A percentile compares a stretch with the other conserved stretches of the same genome.
These are phyloP conservation scores for Plusia festucae DNA, from an alignment of 2,888 invertebrate species.

Conservation along the genomic window DNA sequence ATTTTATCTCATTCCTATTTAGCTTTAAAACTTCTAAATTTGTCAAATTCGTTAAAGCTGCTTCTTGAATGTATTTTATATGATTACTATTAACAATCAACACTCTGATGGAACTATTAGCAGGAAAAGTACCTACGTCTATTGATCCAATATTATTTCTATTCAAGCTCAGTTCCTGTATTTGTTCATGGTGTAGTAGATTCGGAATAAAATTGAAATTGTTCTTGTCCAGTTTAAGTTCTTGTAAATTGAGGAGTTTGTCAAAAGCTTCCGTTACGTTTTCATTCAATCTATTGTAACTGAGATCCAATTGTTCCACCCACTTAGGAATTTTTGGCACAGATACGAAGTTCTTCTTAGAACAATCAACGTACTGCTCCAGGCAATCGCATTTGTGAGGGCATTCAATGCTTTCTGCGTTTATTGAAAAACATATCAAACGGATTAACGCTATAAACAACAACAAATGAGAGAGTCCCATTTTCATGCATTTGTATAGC, in stretches of 20 bases:
- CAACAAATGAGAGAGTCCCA: slow-evolving; percentile 85
- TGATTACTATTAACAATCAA: slow-evolving; percentile 90
- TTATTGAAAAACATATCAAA: slow-evolving; percentile 71
- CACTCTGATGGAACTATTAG: slow-evolving; percentile 83
- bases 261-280: slow-evolving; percentile 78
- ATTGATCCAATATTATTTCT: slow-evolving; percentile 90
- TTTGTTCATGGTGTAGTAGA: slow-evolving; percentile 83
- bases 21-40: slow-evolving; percentile 93
- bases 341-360: slow-evolving; percentile 91
- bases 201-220: slow-evolving; percentile 88
- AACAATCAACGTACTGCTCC: slow-evolving; percentile 93
- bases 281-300: slow-evolving; percentile 83
- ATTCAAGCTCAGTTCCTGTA: slow-evolving; percentile 90
- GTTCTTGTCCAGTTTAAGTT: slow-evolving; percentile 89
- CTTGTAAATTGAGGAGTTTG: slow-evolving; percentile 74
- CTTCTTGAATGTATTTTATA: slow-evolving; percentile 92
- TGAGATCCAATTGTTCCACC: slow-evolving; percentile 93
- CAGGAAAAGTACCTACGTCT: slow-evolving; percentile 89
- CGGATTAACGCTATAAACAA: slow-evolving; percentile 78
- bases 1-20: slow-evolving; percentile 93
- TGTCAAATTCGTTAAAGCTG: slow-evolving; percentile 92
- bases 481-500: slow-evolving; percentile 85
- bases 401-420: slow-evolving; percentile 87
- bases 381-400: slow-evolving; percentile 93
- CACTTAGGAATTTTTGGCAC: slow-evolving; percentile 94